Base-by-base conservation (phyloP, 2,113 vertebrate genomes). In the Bubo scandiacus region DNA sequence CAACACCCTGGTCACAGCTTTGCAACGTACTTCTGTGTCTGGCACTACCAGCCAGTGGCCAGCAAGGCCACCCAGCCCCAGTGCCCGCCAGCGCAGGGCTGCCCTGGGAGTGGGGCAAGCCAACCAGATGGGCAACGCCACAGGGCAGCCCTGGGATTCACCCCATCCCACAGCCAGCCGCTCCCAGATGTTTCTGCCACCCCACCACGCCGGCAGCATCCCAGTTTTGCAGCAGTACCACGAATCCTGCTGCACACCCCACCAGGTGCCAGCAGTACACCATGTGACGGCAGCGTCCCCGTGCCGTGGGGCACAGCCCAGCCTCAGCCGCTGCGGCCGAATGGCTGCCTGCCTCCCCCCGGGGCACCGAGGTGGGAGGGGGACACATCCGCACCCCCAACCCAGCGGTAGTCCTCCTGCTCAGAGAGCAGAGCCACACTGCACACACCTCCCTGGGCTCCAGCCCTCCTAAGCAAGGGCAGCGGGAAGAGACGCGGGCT, bases 181-280 rank as follows among this genome's bases (percentile, higher is more conserved):
- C 26, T 79, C 61, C 34, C 66, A 91, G 66, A 52, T 22, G 19
- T 58, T 66, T 47, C 62, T 52, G 51, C 22, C 34, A 79, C 15
- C 19, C 20, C 71, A 81, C 9, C 9, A 18, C 10, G 8, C 51
- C 26, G 25, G 51, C 57, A 88, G 49, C 38, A 32, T 27, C 55
- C 45, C 80, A 45, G 65, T 38, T 55, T n/a, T 5, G 1, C n/a
- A 78, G 68, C 47, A 72, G 32, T 12, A 40, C 25, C 23, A 43
- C 1, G 3, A 32, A 81, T 32, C 19, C 9, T 5, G 36, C 5
- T 0, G 0, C 38, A 63, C 2, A 0, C 12, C 21, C 61, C 62
- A 45, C 5, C 32, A n/a, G 68, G 36, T 2, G 3, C 45, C 72
- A 74, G 67, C 68, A 38, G 63, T 36, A 25, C 4, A 1, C 26